phyloP scores from a whole-genome alignment of 2,888 invertebrate genomes.

The Alloscopus bannaensis region DNA sequence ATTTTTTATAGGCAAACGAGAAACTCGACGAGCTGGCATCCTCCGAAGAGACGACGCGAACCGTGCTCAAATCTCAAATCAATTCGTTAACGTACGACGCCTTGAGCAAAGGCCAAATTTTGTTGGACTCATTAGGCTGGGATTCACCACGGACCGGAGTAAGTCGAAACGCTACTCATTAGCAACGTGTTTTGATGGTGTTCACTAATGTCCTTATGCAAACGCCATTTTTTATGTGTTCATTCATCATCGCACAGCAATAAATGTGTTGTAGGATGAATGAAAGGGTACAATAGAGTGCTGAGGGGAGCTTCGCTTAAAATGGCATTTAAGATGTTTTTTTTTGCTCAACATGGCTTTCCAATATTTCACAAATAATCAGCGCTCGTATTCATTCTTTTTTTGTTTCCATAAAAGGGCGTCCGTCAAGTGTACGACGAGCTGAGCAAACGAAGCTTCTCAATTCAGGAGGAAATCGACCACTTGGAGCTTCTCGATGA shows the following conservation, averaged over 20 bases:
- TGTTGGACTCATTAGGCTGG: conserved; percentile 81
- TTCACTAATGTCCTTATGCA: too few species aligned
- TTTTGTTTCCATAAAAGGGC: conserved; percentile 55
- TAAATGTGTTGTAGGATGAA: too few species aligned
- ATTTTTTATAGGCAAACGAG: conserved; percentile 30
- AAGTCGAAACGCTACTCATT: conserved; percentile 13
- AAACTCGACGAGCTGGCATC: conserved; percentile 42
- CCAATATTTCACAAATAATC: conserved; percentile 31
- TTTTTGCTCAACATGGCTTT: not conserved
- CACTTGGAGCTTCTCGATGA: conserved; percentile 82
- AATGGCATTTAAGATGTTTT: too few species aligned
- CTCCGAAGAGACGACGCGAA: conserved; percentile 3
- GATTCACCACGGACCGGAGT: conserved; percentile 82
- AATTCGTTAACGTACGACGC: conserved; percentile 75
- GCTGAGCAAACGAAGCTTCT: conserved; percentile 57
- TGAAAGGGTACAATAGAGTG: too few species aligned
- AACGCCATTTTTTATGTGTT: too few species aligned
- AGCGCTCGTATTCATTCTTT: not conserved
- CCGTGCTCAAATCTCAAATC: conserved; percentile 50
- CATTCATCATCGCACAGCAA: too few species aligned
- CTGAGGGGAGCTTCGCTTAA: too few species aligned
- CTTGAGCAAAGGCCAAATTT: conserved; percentile 83
- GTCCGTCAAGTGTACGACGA: conserved; percentile 65
- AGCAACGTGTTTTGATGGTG: too few species aligned
- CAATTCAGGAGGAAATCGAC: conserved; percentile 77